A percentile compares a stretch with the other conserved stretches of the same genome.
Evolutionary conservation across 2,888 invertebrate species (phyloP).

Genomic region (Coenonympha glycerion): DNA sequence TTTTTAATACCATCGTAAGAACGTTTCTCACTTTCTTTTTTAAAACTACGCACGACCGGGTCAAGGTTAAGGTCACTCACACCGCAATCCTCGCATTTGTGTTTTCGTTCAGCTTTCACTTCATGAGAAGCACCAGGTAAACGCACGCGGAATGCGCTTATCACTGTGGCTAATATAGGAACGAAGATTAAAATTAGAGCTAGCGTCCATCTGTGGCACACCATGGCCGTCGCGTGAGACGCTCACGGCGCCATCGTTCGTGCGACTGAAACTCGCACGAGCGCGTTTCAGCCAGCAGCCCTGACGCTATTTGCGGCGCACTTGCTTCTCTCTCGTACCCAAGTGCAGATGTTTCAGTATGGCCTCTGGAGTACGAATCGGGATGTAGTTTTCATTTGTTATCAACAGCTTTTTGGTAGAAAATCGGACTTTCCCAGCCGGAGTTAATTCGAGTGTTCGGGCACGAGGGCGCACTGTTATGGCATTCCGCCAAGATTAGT

Average conservation of each 20-base stretch:
- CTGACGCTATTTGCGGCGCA: slow-evolving; percentile 53
- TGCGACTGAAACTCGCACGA: slow-evolving; percentile 53
- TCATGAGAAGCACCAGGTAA: slow-evolving; percentile 53
- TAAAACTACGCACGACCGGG: slow-evolving; percentile 53
- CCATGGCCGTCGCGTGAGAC: slow-evolving; percentile 62
- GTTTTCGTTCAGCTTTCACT: slow-evolving; percentile 44
- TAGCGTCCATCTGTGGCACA: slow-evolving; percentile 64
- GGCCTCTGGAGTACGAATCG: slow-evolving; percentile 39
- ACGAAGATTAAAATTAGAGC: slow-evolving; percentile 68
- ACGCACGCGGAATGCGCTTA: slow-evolving; percentile 73
- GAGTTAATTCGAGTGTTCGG: slow-evolving; percentile 80
- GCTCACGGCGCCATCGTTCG: slow-evolving; percentile 69
- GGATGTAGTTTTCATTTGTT: slow-evolving; percentile 42
- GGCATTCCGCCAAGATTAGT: slow-evolving; percentile 64
- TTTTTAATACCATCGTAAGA: slow-evolving; percentile 50
- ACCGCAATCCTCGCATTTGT: slow-evolving; percentile 65
- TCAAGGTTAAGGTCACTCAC: slow-evolving; percentile 49
- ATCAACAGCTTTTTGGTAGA: slow-evolving; percentile 44
- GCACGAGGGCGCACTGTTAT: slow-evolving; percentile 72
- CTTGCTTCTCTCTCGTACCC: slow-evolving; percentile 47
- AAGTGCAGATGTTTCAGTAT: slow-evolving; percentile 52
- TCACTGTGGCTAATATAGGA: slow-evolving; percentile 68
- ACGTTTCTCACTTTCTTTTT: slow-evolving; percentile 56
- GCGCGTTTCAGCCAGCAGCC: slow-evolving; percentile 43
- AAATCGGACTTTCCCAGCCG: slow-evolving; percentile 65